Evolutionary conservation across 2,113 vertebrate genomes (phyloP).

Genomic region (Ranitomeya imitator): DNA sequence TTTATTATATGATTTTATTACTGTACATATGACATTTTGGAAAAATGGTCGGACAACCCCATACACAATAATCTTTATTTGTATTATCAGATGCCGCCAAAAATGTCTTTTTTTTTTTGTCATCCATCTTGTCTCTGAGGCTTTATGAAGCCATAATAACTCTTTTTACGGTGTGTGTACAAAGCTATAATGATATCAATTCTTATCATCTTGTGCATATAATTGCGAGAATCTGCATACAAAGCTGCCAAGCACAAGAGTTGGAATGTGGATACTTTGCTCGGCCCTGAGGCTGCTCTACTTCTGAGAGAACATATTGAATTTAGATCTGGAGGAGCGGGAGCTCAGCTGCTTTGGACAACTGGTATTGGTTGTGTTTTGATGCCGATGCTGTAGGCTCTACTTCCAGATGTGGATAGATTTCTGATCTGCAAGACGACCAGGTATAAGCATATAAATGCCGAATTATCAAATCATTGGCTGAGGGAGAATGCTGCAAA

Average conservation of each 20-base stretch:
- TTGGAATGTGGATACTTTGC: conserved; percentile 63
- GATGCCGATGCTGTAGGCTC: conserved; percentile 76
- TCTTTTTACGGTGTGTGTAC: not conserved
- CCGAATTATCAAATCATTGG: conserved; percentile 55
- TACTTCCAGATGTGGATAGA: conserved; percentile 76
- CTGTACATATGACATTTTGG: too few relatives aligned
- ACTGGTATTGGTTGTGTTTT: conserved; percentile 73
- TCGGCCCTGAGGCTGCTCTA: conserved; percentile 65
- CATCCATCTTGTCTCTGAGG: not conserved
- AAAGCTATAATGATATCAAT: not conserved
- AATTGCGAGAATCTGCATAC: conserved; percentile 36
- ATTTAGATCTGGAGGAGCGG: conserved; percentile 64
- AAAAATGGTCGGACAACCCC: too few relatives aligned
- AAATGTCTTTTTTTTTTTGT: not conserved
- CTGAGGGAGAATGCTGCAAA: not conserved
- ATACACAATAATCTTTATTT: not conserved
- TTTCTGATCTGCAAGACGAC: conserved; percentile 63
- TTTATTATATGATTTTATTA: too few relatives aligned
- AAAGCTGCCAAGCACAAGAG: conserved; percentile 67
- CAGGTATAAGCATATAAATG: conserved; percentile 69
- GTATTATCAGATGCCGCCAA: not conserved
- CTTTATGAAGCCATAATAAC: not conserved
- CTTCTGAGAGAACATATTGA: conserved; percentile 71
- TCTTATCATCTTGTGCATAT: conserved; percentile 27
- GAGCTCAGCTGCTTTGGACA: conserved; percentile 78